phyloP scores from a whole-genome alignment of 2,113 vertebrate species.

The Apus apus region DNA sequence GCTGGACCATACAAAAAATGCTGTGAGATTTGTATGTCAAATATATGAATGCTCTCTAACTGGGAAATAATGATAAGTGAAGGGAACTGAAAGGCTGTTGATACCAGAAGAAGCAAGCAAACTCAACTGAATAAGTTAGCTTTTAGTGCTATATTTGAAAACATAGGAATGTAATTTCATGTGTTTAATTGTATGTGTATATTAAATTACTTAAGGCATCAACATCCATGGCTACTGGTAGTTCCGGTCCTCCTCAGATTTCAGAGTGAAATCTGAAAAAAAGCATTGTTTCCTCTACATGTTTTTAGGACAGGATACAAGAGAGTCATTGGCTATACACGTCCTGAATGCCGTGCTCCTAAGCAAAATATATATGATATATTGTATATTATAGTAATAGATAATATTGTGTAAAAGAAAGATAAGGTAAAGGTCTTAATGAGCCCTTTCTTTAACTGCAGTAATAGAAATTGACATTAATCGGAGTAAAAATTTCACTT shows the following conservation, averaged over 20 bases:
- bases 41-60: slow-evolving; percentile 4
- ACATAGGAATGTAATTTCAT: not conserved
- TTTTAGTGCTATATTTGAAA: not conserved
- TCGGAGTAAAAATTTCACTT: not conserved
- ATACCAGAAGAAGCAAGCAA: not conserved
- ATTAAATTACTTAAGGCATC: not conserved
- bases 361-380: not conserved
- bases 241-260: not conserved
- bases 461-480: not conserved
- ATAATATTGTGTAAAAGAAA: too few species aligned
- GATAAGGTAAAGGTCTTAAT: not conserved
- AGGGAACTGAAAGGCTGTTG: not conserved
- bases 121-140: not conserved
- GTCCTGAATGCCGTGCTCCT: not conserved
- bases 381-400: not conserved
- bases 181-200: not conserved
- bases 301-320: not conserved
- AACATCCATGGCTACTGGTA: not conserved
- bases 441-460: not conserved
- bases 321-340: not conserved
- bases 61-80: not conserved
- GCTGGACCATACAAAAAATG: slow-evolving; percentile 36
- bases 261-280: not conserved
- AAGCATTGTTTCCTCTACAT: not conserved
- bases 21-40: slow-evolving; percentile 29